phyloP scores from a whole-genome alignment of 2,113 vertebrate species.

The Galemys pyrenaicus region DNA sequence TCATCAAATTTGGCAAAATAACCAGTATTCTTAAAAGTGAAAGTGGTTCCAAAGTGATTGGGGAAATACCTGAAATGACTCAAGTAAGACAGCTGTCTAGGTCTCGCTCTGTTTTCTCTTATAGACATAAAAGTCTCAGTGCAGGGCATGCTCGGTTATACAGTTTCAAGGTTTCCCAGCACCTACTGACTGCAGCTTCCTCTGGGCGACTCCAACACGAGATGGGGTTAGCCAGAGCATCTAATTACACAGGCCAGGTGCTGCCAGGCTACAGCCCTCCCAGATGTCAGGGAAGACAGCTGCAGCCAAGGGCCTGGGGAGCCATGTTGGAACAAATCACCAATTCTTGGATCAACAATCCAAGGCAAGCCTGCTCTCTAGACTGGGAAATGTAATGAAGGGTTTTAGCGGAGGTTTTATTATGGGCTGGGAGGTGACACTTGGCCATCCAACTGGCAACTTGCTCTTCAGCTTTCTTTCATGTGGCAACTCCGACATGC shows the following conservation, averaged over 20 bases:
- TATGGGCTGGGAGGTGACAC: conserved; percentile 47
- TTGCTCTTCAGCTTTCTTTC: conserved; percentile 64
- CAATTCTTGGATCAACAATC: neutral
- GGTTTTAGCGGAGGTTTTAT: conserved; percentile 66
- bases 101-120: neutral
- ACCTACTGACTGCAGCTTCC: conserved; percentile 7
- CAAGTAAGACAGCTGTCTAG: neutral
- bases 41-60: neutral
- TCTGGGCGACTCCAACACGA: conserved; percentile 67
- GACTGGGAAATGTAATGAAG: conserved; percentile 64
- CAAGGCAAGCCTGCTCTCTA: neutral
- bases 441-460: conserved; percentile 65
- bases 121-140: neutral
- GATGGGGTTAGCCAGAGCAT: conserved; percentile 53
- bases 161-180: conserved; percentile 15
- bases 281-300: conserved; percentile 56
- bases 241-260: conserved; percentile 68
- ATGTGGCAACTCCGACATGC: conserved; percentile 67
- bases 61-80: neutral
- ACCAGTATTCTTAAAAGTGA: too few relatives aligned
- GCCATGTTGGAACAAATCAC: neutral
- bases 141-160: neutral
- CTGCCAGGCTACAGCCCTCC: neutral
- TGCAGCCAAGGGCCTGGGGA: conserved; percentile 14
- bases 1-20: neutral